These are phyloP conservation scores for Trachurus trachurus DNA, from an alignment of 2,797 vertebrate genomes.

Conservation along the genomic window DNA sequence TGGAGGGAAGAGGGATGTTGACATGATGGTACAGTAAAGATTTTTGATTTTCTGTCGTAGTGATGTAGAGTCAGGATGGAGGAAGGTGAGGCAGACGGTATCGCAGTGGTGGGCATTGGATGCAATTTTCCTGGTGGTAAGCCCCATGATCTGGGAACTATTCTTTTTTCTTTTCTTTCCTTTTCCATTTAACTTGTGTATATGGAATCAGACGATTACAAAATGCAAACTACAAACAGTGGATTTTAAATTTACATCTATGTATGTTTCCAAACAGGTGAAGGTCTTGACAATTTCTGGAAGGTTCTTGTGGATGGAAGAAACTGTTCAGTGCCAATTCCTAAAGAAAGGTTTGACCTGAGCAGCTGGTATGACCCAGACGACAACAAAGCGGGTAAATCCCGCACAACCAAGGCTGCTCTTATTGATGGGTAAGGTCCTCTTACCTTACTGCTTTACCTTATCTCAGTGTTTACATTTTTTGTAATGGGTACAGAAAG, in stretches of 20 bases:
- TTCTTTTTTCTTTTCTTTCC: no score
- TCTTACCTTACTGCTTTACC: no score
- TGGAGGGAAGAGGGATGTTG: not conserved
- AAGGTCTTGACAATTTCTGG: conserved; percentile 85
- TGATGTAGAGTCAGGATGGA: conserved; percentile 73
- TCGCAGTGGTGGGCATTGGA: conserved; percentile 90
- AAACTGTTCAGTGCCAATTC: conserved; percentile 87
- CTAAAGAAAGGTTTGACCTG: conserved; percentile 84
- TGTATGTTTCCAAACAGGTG: conserved; percentile 65
- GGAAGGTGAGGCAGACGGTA: conserved; percentile 68
- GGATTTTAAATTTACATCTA: not conserved
- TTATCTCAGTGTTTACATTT: no score
- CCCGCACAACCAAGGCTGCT: conserved; percentile 81
- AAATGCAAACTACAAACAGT: not conserved
- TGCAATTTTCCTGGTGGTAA: conserved; percentile 92
- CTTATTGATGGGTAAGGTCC: conserved; percentile 85
- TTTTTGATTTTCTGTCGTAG: conserved; percentile 32
- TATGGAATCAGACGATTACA: not conserved
- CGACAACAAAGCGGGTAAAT: conserved; percentile 86
- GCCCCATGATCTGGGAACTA: not conserved
- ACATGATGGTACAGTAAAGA: not conserved
- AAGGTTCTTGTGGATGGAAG: conserved; percentile 86
- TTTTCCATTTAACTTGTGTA: not conserved
- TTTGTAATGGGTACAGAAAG: not conserved
- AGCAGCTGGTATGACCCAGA: conserved; percentile 86